Base-by-base conservation (phyloP, 2,888 invertebrate species). In the Diarsia brunnea region DNA sequence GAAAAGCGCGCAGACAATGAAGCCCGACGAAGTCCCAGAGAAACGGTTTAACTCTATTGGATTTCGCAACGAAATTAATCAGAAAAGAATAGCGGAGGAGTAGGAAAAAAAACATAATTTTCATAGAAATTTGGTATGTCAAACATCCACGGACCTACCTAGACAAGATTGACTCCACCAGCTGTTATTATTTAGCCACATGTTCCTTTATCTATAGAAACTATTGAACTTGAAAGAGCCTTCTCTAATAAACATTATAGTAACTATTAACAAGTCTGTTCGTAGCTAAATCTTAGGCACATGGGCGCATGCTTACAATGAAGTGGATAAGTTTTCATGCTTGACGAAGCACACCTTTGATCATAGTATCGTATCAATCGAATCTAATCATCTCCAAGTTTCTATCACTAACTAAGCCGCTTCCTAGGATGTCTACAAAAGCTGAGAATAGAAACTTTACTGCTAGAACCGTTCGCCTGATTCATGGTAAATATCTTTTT, bases 311-410 rank as follows among this genome's bases (percentile, higher is more conserved):
- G 21, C n/a, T 16, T 1, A 60, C n/a, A 27, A 43, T 58, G 27
- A 47, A 45, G 31, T 27, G 38, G 31, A 47, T 47, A 55, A 38
- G 21, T 49, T 70, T 60, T 77, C 70, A 70, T 27, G 55, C 70
- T 63, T 76, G 55, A 12, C 12, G 43, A 70, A 55, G 27, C 76
- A 64, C 10, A 24, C 16, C 55, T 77, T 70, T 70, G 76, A 76
- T 77, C 76, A 64, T 19, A 12, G n/a, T 55, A 63, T 21, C 53
- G 53, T 69, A 55, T 69, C 69, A 77, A 69, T 77, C 69, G 10
- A 64, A 77, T 45, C n/a, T 19, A n/a, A 70, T 49, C 21, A 24
- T 11, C 24, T 71, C 43, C 27, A 51, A 43, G 12, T 38, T 47
- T 38, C 47, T 55, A 49, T 14, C 43, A 12, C 19, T 47, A 47